Conservation (phyloP, 1,140 invertebrate genomes). For the Phymastichus coffea region DNA sequence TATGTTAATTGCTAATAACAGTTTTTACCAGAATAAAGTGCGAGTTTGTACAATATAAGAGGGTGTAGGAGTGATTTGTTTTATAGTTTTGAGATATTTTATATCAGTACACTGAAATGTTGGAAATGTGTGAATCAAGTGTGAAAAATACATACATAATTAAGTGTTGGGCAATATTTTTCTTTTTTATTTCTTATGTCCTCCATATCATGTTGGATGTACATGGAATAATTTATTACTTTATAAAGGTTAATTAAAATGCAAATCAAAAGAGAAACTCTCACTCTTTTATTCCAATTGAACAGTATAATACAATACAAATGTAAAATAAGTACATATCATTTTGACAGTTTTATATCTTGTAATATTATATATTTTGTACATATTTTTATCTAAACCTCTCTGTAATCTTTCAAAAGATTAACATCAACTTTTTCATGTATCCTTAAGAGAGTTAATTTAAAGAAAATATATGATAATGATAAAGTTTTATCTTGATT, state of each 20-base stretch:
- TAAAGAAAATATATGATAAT: too few relatives aligned
- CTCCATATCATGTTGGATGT: constrained; percentile 2
- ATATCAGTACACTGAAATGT: constrained; percentile 13
- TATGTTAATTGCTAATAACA: constrained; percentile 19
- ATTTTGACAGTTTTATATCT: too few relatives aligned
- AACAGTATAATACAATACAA: constrained; percentile 25
- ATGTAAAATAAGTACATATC: too few relatives aligned
- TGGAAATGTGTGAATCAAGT: constrained; percentile 6
- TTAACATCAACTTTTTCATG: too few relatives aligned
- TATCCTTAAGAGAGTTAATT: too few relatives aligned
- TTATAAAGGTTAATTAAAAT: not conserved
- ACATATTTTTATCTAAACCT: too few relatives aligned
- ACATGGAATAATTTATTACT: constrained; percentile 9
- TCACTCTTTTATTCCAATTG: constrained; percentile 24
- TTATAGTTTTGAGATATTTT: constrained; percentile 30
- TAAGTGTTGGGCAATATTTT: constrained; percentile 24
- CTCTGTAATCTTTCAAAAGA: too few relatives aligned
- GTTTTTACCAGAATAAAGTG: constrained; percentile 3
- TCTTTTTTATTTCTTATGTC: constrained; percentile 18
- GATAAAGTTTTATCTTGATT: too few relatives aligned
- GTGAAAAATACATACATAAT: constrained; percentile 13
- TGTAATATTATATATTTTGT: too few relatives aligned
- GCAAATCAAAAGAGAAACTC: constrained; percentile 9
- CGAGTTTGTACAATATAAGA: constrained; percentile 9
- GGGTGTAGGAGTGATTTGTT: constrained; percentile 16